Conservation (phyloP, 2,113 vertebrate genomes). For the Drymodes brunneopygia region DNA sequence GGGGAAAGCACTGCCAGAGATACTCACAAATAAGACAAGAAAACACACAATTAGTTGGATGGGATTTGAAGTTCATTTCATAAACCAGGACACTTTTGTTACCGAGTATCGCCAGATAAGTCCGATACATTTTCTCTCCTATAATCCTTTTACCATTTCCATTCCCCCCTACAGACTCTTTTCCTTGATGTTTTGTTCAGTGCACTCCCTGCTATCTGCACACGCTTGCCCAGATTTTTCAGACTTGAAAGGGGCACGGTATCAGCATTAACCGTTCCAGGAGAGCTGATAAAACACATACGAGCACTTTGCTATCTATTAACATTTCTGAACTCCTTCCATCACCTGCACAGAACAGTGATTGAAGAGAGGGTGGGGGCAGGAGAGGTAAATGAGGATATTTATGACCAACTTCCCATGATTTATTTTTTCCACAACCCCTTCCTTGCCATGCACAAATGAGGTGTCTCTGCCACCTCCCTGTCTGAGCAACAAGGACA, state of each 20-base stretch:
- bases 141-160: conserved; percentile 35
- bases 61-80: conserved; percentile 55
- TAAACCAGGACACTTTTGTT: conserved; percentile 29
- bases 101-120: conserved; percentile 12
- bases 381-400: neutral
- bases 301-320: neutral
- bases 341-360: neutral
- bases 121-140: conserved; percentile 8
- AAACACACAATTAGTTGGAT: neutral
- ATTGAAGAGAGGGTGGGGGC: neutral
- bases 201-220: conserved; percentile 44
- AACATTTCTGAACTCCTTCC: conserved; percentile 31
- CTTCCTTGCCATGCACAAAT: neutral
- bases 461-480: neutral
- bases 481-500: neutral
- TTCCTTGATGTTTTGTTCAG: conserved; percentile 43
- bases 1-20: neutral
- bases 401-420: neutral
- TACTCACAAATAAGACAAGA: conserved; percentile 17
- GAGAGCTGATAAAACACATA: conserved; percentile 17
- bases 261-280: neutral
- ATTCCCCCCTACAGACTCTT: neutral
- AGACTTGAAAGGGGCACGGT: conserved; percentile 36
- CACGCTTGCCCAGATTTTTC: conserved; percentile 42
- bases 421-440: neutral